A percentile compares a stretch with the other conserved stretches of the same genome.
Evolutionary conservation across 1,140 invertebrate species (phyloP).

Genomic region (Bathynomus jamesi): DNA sequence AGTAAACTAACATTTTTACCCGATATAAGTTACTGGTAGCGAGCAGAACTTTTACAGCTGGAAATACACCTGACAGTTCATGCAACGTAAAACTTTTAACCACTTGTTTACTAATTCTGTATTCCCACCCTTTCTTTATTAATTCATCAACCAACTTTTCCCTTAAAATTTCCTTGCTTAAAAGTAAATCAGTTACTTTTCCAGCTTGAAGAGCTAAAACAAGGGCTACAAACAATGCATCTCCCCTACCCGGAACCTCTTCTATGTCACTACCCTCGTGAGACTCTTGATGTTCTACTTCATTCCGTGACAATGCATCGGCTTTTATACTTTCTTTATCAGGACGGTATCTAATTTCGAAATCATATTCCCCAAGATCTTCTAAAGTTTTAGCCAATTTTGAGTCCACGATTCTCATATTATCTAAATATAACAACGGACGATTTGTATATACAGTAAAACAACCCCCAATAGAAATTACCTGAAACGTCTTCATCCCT

Average conservation of each 20-base stretch:
- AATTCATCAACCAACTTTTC: background rate
- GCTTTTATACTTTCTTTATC: background rate
- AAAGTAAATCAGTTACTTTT: background rate
- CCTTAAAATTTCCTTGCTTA: background rate
- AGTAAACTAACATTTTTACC: background rate
- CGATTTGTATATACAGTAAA: background rate
- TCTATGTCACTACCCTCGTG: background rate
- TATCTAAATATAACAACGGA: background rate
- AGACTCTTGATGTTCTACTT: no score
- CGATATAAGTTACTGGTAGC: background rate
- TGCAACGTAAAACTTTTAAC: background rate
- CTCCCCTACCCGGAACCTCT: background rate
- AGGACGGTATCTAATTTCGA: background rate
- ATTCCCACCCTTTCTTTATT: no score
- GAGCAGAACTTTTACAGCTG: conserved; percentile 3
- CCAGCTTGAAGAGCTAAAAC: background rate
- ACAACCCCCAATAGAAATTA: background rate
- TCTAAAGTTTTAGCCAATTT: background rate
- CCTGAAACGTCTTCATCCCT: background rate
- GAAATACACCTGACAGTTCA: background rate
- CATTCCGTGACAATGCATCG: no score
- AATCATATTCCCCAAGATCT: background rate
- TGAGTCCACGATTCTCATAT: background rate
- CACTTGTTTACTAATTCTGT: background rate
- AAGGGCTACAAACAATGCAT: background rate